Percentiles rank a stretch among this genome's conserved stretches.
These are phyloP conservation scores for Bugulina stolonifera DNA, from an alignment of 2,888 invertebrate species.

Conservation along the genomic window DNA sequence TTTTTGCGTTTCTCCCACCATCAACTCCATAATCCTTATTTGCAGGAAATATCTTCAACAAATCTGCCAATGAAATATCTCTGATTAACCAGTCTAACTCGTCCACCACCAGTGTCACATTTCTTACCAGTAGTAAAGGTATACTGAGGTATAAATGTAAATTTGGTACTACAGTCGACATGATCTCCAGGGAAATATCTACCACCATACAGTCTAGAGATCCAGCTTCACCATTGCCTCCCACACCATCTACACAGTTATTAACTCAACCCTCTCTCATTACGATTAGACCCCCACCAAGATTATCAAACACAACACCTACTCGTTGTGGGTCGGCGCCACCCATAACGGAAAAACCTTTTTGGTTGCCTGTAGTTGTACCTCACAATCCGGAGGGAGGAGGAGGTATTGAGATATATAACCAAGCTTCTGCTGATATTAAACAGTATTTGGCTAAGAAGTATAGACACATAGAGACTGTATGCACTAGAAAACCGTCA, in stretches of 20 bases:
- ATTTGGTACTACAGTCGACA: neutral
- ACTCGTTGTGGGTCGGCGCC: neutral
- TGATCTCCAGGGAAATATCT: constrained; percentile 5
- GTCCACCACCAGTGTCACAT: neutral
- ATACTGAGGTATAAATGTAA: neutral
- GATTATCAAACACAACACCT: too few species aligned
- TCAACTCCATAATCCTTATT: too few species aligned
- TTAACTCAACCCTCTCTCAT: neutral
- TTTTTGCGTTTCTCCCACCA: too few species aligned
- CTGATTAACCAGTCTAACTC: neutral
- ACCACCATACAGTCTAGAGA: neutral
- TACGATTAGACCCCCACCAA: neutral
- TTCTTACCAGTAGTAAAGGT: neutral
- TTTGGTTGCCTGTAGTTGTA: neutral
- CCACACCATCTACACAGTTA: neutral
- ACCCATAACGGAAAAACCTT: neutral
- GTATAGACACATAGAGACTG: neutral
- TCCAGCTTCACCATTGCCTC: constrained; percentile 9
- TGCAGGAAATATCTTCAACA: neutral
- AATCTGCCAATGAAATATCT: neutral
- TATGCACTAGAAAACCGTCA: neutral
- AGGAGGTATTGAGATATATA: neutral
- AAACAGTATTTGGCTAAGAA: neutral
- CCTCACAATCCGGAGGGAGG: neutral
- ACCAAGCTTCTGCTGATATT: neutral